Conservation (phyloP, 2,888 invertebrate species). For the Folsomia manolachei region DNA sequence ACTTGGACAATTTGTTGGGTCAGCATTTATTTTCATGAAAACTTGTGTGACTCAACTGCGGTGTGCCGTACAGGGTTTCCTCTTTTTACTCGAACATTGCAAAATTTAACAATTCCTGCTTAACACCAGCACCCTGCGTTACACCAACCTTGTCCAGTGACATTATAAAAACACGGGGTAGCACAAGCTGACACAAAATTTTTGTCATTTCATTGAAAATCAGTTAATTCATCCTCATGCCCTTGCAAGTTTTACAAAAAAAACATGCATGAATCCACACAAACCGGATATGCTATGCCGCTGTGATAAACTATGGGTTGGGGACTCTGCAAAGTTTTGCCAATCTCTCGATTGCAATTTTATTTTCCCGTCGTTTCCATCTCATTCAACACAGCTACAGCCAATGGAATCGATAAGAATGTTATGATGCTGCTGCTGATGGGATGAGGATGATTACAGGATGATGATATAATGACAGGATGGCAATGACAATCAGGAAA, state of each 20-base stretch:
- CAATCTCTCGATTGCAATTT: not conserved
- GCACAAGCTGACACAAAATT: no score
- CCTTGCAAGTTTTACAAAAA: no score
- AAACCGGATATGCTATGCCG: no score
- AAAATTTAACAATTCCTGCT: not conserved
- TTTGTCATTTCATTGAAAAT: no score
- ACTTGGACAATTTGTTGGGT: not conserved
- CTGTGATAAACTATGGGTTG: no score
- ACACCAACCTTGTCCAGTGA: no score
- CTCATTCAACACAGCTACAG: not conserved
- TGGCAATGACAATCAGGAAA: constrained; percentile 4
- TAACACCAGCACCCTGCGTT: no score
- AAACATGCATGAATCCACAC: no score
- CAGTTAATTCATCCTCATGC: no score
- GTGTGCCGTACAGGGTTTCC: not conserved
- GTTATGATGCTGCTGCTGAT: constrained; percentile 1
- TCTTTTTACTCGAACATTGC: not conserved
- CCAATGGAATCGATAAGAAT: not conserved
- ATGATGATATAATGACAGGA: constrained; percentile 7
- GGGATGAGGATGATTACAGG: not conserved
- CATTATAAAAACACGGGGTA: no score
- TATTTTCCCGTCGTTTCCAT: no score
- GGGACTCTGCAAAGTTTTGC: not conserved
- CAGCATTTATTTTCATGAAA: not conserved
- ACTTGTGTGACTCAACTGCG: no score